Percentiles rank a stretch among this genome's conserved stretches.
Conservation (phyloP, 2,113 vertebrate genomes). For the Cyphomyrus plagiostoma region DNA sequence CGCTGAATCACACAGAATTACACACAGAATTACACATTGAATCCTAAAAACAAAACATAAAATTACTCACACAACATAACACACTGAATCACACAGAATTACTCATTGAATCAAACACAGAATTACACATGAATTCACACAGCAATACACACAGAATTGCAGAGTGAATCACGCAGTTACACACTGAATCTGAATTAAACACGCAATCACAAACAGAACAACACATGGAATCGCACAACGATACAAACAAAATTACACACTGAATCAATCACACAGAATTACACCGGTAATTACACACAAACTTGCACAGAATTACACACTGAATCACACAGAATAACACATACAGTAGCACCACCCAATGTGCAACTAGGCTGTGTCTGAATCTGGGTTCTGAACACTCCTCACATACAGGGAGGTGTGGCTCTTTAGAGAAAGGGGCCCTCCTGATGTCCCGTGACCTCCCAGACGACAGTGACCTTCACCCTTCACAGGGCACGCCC, state of each 20-base stretch:
- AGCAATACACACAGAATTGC: neutral
- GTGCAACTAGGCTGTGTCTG: neutral
- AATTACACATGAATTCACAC: neutral
- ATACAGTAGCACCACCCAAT: neutral
- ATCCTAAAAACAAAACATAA: neutral
- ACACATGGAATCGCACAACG: neutral
- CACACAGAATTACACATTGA: neutral
- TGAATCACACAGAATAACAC: neutral
- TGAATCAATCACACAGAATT: neutral
- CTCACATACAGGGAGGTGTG: neutral
- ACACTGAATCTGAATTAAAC: neutral
- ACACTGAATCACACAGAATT: neutral
- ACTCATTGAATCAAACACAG: neutral
- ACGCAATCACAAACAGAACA: neutral
- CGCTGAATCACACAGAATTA: neutral
- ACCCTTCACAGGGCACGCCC: neutral
- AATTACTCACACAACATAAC: neutral
- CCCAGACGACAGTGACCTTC: neutral
- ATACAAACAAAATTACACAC: neutral
- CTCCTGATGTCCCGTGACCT: neutral
- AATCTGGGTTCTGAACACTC: neutral
- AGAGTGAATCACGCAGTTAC: neutral
- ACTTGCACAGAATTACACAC: neutral
- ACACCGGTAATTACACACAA: neutral
- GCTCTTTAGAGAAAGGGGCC: neutral